phyloP scores from a whole-genome alignment of 2,888 invertebrate genomes.

The Hyposoter dolosus region DNA sequence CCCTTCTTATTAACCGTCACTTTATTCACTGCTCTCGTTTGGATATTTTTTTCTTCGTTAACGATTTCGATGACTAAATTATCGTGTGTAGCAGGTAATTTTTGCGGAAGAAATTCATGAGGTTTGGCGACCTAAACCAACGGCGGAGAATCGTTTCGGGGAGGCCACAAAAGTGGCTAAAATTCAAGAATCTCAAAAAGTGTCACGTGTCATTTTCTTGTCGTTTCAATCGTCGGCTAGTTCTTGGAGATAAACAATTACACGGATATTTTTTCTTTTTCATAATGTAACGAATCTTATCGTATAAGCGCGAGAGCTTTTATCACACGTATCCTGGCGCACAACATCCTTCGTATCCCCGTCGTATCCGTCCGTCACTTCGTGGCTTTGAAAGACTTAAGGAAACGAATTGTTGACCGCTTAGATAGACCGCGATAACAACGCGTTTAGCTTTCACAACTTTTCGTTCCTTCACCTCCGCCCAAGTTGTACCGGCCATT shows the following conservation, averaged over 20 bases:
- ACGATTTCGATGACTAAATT: neutral
- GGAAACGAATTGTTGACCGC: constrained; percentile 80
- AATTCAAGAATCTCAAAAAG: neutral
- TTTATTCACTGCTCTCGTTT: neutral
- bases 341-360: constrained; percentile 80
- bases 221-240: neutral
- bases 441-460: constrained; percentile 41
- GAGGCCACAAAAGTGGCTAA: neutral
- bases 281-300: constrained; percentile 73
- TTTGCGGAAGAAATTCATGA: neutral
- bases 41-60: neutral
- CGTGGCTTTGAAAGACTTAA: constrained; percentile 76
- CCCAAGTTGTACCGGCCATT: neutral
- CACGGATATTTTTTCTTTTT: neutral
- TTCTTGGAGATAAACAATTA: constrained; percentile 28
- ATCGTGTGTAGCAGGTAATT: neutral
- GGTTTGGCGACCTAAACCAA: neutral
- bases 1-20: neutral
- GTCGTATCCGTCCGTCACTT: constrained; percentile 76
- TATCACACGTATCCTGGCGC: constrained; percentile 81
- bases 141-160: neutral
- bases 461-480: constrained; percentile 30
- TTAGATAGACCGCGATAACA: constrained; percentile 81
- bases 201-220: neutral
- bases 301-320: constrained; percentile 71